Conservation (phyloP, 2,888 invertebrate genomes). For the Andrena dorsata region DNA sequence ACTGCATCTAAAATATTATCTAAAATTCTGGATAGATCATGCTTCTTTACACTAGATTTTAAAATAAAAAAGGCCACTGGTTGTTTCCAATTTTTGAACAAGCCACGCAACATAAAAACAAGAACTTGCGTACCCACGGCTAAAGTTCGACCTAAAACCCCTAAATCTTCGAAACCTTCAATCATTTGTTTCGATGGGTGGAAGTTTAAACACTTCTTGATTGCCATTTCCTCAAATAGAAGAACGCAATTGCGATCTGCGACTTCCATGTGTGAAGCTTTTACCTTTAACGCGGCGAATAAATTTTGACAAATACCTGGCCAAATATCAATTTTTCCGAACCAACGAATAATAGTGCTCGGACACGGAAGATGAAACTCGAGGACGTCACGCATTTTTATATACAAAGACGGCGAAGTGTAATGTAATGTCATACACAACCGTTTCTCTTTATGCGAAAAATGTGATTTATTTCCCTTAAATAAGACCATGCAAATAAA, state of each 20-base stretch:
- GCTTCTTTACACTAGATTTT: neutral
- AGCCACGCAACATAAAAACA: constrained; percentile 4
- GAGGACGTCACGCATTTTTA: no score
- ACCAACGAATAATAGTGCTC: constrained; percentile 3
- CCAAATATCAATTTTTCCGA: constrained; percentile 7
- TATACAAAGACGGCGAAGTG: no score
- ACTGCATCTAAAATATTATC: constrained; percentile 2
- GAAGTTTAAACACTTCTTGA: neutral
- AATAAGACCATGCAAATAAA: no score
- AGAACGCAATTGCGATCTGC: neutral
- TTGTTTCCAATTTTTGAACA: neutral
- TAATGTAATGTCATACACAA: no score
- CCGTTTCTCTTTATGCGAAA: no score
- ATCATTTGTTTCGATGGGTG: neutral
- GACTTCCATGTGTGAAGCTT: neutral
- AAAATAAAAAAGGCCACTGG: neutral
- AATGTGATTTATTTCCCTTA: no score
- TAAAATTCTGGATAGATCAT: neutral
- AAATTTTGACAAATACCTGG: neutral
- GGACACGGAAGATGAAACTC: neutral
- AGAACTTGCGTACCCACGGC: neutral
- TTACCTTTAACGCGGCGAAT: no score
- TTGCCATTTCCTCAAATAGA: constrained; percentile 2
- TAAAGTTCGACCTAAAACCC: neutral
- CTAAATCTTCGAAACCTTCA: constrained; percentile 5